Evolutionary conservation across 2,113 vertebrate species (phyloP).

Genomic region (Sander vitreus): DNA sequence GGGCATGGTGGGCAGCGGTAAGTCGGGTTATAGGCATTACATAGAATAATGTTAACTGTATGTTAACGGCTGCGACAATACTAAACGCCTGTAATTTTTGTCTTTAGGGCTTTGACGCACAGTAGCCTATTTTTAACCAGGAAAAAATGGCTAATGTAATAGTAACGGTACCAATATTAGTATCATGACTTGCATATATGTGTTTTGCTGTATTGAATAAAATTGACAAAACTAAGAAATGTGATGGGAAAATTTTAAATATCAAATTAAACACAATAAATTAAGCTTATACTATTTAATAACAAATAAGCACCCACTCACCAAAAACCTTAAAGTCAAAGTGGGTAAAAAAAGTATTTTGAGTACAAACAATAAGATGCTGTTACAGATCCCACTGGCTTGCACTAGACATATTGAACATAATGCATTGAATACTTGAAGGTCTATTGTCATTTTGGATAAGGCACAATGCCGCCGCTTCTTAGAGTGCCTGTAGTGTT

Average conservation of each 20-base stretch:
- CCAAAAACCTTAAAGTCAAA: not conserved
- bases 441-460: constrained; percentile 1
- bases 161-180: not conserved
- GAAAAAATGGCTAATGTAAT: not conserved
- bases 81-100: not conserved
- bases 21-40: constrained; percentile 64
- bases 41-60: not conserved
- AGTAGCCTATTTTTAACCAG: too few relatives aligned
- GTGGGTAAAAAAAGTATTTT: not conserved
- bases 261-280: too few relatives aligned
- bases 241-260: too few relatives aligned
- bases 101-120: too few relatives aligned
- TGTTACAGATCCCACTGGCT: not conserved
- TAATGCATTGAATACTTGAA: not conserved
- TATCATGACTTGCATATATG: not conserved
- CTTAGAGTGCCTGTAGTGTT: not conserved
- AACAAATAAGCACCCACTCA: not conserved
- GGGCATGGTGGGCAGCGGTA: constrained; percentile 99
- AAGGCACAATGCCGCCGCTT: not conserved
- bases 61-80: not conserved
- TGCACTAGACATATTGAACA: not conserved
- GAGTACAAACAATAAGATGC: not conserved
- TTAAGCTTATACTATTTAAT: not conserved
- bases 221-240: too few relatives aligned
- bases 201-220: too few relatives aligned